Percentiles rank a stretch among this genome's conserved stretches.
phyloP scores from a whole-genome alignment of 2,888 invertebrate genomes.

The Anoncus sp. region DNA sequence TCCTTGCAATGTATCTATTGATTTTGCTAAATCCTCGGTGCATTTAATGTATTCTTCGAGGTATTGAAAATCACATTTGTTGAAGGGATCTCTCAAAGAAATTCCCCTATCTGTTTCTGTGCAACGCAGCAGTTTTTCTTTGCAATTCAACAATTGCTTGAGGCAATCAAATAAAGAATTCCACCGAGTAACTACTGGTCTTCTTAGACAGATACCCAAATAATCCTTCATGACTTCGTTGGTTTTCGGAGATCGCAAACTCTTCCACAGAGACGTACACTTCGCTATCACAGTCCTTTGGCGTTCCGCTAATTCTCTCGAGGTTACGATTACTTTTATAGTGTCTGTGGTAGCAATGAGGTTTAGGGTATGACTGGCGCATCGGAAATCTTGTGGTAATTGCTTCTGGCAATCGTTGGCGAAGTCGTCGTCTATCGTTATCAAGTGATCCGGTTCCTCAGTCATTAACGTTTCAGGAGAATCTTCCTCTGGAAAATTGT shows the following conservation, averaged over 20 bases:
- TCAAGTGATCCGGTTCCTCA: conserved; percentile 14
- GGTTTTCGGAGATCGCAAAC: conserved; percentile 33
- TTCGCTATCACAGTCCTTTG: conserved; percentile 27
- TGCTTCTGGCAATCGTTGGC: conserved; percentile 14
- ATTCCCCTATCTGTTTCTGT: neutral
- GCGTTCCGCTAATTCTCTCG: conserved; percentile 11
- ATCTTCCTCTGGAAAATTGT: conserved; percentile 6
- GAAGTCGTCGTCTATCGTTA: conserved; percentile 15
- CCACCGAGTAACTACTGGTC: conserved; percentile 38
- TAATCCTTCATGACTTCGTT: conserved; percentile 20
- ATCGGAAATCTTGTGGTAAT: conserved; percentile 36
- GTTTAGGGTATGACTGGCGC: conserved; percentile 39
- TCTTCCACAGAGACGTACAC: conserved; percentile 34
- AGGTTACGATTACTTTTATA: conserved; percentile 19
- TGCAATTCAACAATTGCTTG: conserved; percentile 29
- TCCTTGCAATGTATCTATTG: conserved; percentile 44
- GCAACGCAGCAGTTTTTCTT: conserved; percentile 14
- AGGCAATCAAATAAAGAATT: conserved; percentile 37
- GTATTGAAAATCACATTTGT: conserved; percentile 37
- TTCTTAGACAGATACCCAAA: conserved; percentile 14
- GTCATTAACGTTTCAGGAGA: neutral
- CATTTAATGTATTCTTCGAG: conserved; percentile 44
- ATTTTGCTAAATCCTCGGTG: conserved; percentile 29
- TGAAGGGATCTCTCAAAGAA: conserved; percentile 34
- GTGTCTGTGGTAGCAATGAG: conserved; percentile 39